A percentile compares a stretch with the other conserved stretches of the same genome.
These are phyloP conservation scores for Albula goreensis DNA, from an alignment of 2,113 vertebrate genomes.

Conservation along the genomic window DNA sequence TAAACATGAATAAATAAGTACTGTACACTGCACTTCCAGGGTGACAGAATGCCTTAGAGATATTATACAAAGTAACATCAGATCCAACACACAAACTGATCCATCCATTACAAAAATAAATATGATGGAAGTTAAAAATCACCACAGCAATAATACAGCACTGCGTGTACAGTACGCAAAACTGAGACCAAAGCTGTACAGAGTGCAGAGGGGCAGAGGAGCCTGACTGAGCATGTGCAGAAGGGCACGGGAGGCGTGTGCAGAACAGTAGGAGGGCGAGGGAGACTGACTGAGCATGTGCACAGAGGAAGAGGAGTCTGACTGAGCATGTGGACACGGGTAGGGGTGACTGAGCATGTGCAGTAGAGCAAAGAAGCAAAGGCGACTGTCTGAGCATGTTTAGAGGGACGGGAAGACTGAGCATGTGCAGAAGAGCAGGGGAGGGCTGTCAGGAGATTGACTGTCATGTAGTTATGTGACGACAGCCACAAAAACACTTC, in stretches of 20 bases:
- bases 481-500: too few relatives aligned
- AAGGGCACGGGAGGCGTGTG: not conserved
- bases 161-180: not conserved
- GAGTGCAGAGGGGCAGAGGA: not conserved
- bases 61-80: conserved; percentile 11
- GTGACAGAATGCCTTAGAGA: conserved; percentile 28
- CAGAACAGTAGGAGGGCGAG: too few relatives aligned
- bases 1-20: conserved; percentile 53
- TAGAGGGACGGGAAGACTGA: too few relatives aligned
- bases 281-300: too few relatives aligned
- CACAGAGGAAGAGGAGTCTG: too few relatives aligned
- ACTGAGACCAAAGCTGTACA: conserved; percentile 10
- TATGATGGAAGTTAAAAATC: not conserved
- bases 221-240: not conserved
- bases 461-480: too few relatives aligned
- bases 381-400: not conserved
- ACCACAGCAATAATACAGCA: not conserved
- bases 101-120: conserved; percentile 8
- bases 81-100: not conserved
- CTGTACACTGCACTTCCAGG: conserved; percentile 21
- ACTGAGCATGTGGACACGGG: too few relatives aligned
- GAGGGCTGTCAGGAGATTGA: not conserved
- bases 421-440: too few relatives aligned
- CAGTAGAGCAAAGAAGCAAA: too few relatives aligned
- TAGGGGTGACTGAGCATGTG: too few relatives aligned